Conservation (phyloP, 2,888 invertebrate species). For the Philopedon plagiatum region DNA sequence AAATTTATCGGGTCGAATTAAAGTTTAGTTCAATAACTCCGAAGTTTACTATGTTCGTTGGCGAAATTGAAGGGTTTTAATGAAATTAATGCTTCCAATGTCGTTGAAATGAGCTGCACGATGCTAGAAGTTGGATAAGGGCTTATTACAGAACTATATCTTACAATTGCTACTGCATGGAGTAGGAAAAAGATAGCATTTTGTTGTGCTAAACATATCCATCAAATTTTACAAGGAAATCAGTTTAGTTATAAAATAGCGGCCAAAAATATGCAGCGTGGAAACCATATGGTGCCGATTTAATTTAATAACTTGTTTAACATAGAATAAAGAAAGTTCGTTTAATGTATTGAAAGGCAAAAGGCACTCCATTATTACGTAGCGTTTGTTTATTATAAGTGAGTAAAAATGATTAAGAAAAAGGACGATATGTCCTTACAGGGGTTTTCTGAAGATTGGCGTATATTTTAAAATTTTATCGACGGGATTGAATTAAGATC, state of each 20-base stretch:
- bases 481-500: no score
- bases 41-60: constrained; percentile 31
- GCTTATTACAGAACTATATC: not conserved
- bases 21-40: constrained; percentile 38
- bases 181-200: no score
- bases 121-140: constrained; percentile 21
- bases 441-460: no score
- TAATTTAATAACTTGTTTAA: not conserved
- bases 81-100: constrained; percentile 26
- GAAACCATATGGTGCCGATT: not conserved
- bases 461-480: no score
- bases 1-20: constrained; percentile 37
- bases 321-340: not conserved
- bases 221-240: no score
- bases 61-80: constrained; percentile 37
- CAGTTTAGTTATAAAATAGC: not conserved
- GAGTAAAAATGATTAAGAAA: not conserved
- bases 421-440: no score
- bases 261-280: not conserved
- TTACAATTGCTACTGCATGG: no score
- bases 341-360: not conserved
- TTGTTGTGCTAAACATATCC: no score
- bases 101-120: not conserved
- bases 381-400: not conserved
- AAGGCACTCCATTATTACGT: no score